Evolutionary conservation across 2,113 vertebrate species (phyloP).

Genomic region (Menidia beryllina): DNA sequence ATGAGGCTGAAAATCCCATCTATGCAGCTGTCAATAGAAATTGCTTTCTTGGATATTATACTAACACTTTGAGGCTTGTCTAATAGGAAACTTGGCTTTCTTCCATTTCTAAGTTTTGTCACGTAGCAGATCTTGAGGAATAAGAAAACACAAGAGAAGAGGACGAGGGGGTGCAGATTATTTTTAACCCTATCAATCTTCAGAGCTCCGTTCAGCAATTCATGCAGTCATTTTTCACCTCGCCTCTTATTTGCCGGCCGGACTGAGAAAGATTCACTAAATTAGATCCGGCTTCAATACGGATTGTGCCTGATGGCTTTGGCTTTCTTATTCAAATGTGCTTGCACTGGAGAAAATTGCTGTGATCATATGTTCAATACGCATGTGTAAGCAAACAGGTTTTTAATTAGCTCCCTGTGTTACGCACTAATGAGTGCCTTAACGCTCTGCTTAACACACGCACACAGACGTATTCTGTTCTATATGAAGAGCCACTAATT

Average conservation of each 20-base stretch:
- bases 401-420: slow-evolving; percentile 26
- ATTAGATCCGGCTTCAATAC: slow-evolving; percentile 16
- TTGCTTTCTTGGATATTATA: slow-evolving; percentile 2
- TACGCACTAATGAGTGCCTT: slow-evolving; percentile 26
- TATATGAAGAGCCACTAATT: slow-evolving; percentile 22
- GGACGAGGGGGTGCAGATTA: slow-evolving; percentile 11
- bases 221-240: background rate
- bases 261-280: slow-evolving; percentile 16
- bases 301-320: background rate
- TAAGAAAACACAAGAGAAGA: slow-evolving; percentile 21
- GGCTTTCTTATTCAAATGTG: background rate
- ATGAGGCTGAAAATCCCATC: slow-evolving; percentile 19
- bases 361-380: background rate
- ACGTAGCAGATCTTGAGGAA: slow-evolving; percentile 22
- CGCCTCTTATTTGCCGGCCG: background rate
- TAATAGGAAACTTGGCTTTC: slow-evolving; percentile 20
- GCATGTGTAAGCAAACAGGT: slow-evolving; percentile 21
- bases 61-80: slow-evolving; percentile 8
- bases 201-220: slow-evolving; percentile 4
- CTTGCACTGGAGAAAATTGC: slow-evolving; percentile 1
- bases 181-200: slow-evolving; percentile 21
- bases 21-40: slow-evolving; percentile 14
- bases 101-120: slow-evolving; percentile 26
- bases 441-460: slow-evolving; percentile 3
- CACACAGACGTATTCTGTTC: slow-evolving; percentile 3